Conservation (phyloP, 2,797 vertebrate species). For the Halcyon leucocephala region DNA sequence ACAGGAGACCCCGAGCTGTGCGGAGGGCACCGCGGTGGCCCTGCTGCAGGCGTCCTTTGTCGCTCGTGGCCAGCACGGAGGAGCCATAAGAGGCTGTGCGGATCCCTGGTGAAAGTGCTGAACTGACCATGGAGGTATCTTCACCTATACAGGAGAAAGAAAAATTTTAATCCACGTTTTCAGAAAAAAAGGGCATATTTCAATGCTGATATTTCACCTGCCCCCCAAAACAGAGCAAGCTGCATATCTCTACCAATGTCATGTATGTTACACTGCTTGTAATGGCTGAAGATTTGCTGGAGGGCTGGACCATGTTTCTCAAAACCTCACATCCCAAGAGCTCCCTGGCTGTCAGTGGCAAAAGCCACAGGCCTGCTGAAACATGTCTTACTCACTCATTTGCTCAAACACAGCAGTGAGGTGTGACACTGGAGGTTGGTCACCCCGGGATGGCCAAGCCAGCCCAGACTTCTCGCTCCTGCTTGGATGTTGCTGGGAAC, state of each 20-base stretch:
- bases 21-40: not conserved
- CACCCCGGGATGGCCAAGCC: not conserved
- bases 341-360: not conserved
- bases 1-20: rapidly evolving
- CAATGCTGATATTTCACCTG: not conserved
- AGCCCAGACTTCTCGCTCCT: not conserved
- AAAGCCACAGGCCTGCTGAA: not conserved
- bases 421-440: not conserved
- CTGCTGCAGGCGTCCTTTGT: rapidly evolving
- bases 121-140: not conserved
- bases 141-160: not conserved
- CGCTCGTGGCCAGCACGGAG: not conserved
- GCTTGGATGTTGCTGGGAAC: not conserved
- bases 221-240: not conserved
- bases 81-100: rapidly evolving
- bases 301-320: not conserved
- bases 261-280: too few relatives aligned
- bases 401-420: too few relatives aligned
- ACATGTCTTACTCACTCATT: rapidly evolving
- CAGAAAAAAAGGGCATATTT: not conserved
- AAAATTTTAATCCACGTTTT: rapidly evolving
- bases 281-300: not conserved
- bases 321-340: not conserved
- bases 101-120: too few relatives aligned
- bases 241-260: not conserved